Conservation (phyloP, 2,888 invertebrate species). For the Volucella bombylans region DNA sequence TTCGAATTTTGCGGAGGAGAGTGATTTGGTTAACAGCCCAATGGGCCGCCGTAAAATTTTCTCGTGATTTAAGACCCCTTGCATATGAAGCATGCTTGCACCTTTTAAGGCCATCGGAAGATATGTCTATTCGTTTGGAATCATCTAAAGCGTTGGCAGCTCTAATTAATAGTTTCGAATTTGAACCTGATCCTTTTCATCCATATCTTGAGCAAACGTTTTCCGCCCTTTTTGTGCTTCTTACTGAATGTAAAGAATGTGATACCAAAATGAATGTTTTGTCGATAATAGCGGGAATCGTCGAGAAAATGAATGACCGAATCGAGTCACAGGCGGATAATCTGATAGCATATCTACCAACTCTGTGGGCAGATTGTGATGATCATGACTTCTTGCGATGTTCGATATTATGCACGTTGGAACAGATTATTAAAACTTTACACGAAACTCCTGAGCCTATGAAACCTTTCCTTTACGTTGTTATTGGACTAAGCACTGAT, state of each 20-base stretch:
- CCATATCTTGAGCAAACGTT: conserved; percentile 92
- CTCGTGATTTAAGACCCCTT: conserved; percentile 89
- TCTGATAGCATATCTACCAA: conserved; percentile 91
- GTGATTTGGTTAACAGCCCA: conserved; percentile 90
- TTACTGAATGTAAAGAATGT: conserved; percentile 94
- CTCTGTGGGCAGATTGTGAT: conserved; percentile 93
- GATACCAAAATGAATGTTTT: conserved; percentile 98
- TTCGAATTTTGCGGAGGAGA: conserved; percentile 91
- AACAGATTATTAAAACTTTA: conserved; percentile 90
- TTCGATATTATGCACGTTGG: conserved; percentile 92
- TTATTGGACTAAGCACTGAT: conserved; percentile 90
- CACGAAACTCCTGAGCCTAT: conserved; percentile 85
- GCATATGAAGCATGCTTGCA: conserved; percentile 91
- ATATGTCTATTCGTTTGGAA: conserved; percentile 93
- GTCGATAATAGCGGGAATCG: conserved; percentile 93
- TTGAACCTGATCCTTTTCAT: conserved; percentile 92
- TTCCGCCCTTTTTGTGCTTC: conserved; percentile 89
- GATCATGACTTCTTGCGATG: conserved; percentile 95
- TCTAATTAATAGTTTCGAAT: conserved; percentile 96
- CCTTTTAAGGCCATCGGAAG: conserved; percentile 89
- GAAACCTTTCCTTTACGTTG: conserved; percentile 86
- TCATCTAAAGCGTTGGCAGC: conserved; percentile 92
- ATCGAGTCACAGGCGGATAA: conserved; percentile 87
- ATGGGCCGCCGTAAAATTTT: conserved; percentile 92
- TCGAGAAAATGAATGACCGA: conserved; percentile 91